Evolutionary conservation across 2,113 vertebrate genomes (phyloP).

Genomic region (Vicugna pacos): DNA sequence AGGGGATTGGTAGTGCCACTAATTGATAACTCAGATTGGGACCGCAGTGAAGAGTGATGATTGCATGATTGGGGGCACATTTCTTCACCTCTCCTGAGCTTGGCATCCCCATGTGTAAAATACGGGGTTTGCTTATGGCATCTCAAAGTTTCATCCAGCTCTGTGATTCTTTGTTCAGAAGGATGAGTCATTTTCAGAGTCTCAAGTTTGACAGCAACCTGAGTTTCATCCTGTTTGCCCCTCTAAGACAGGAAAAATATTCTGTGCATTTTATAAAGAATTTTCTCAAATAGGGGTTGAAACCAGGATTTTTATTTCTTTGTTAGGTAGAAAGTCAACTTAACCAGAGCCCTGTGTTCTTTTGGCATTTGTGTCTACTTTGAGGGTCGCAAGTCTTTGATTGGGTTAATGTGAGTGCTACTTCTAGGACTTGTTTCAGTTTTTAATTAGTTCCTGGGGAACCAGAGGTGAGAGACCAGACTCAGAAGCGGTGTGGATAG

Average conservation of each 20-base stretch:
- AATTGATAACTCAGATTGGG: background rate
- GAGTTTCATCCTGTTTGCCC: background rate
- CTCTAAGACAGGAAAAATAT: background rate
- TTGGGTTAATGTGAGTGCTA: background rate
- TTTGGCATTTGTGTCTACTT: background rate
- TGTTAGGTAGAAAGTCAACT: background rate
- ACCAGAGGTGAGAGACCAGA: background rate
- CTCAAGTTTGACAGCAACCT: background rate
- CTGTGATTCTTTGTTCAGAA: background rate
- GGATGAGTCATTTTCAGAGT: background rate
- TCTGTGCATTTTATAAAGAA: background rate
- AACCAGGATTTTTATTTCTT: background rate
- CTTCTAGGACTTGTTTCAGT: background rate
- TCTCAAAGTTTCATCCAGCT: background rate
- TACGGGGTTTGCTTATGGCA: background rate
- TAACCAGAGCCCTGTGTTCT: background rate
- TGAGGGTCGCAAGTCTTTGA: background rate
- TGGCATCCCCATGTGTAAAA: background rate
- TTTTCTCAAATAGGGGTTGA: slow-evolving; percentile 8
- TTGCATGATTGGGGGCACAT: background rate
- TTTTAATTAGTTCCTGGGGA: background rate
- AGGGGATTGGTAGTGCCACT: background rate
- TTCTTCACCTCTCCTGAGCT: background rate
- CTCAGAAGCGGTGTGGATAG: background rate
- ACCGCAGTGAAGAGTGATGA: background rate